Conservation (phyloP, 2,113 vertebrate species). For the Meles meles region DNA sequence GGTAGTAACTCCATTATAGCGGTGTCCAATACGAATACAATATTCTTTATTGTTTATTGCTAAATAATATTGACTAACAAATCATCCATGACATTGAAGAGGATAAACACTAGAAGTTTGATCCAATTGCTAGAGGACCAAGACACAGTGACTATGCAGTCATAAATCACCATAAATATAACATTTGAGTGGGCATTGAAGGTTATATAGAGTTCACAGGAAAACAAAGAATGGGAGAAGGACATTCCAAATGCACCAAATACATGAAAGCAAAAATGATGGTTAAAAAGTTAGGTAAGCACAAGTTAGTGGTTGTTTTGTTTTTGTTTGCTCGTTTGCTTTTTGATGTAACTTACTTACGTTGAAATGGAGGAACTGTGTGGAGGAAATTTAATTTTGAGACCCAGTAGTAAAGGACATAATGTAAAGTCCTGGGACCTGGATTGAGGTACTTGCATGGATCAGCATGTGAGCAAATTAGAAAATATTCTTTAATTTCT, state of each 20-base stretch:
- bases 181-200: not conserved
- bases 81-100: not conserved
- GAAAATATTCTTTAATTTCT: not conserved
- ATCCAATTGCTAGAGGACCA: not conserved
- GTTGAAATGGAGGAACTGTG: not conserved
- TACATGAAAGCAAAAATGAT: not conserved
- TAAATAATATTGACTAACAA: not conserved
- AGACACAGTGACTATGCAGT: not conserved
- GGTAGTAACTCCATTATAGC: not conserved
- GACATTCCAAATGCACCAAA: not conserved
- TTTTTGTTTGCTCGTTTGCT: not conserved
- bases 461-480: not conserved
- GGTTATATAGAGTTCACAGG: not conserved
- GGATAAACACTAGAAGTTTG: not conserved
- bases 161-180: not conserved
- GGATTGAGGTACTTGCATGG: not conserved
- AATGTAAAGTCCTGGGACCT: not conserved
- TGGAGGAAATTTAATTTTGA: not conserved
- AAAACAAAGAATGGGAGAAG: not conserved
- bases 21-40: not conserved
- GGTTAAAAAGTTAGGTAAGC: not conserved
- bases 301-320: not conserved
- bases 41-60: not conserved
- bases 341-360: not conserved
- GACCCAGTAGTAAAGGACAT: not conserved